Percentiles rank a stretch among this genome's conserved stretches.
Conservation (phyloP, 2,113 vertebrate species). For the Erpornis zantholeuca region DNA sequence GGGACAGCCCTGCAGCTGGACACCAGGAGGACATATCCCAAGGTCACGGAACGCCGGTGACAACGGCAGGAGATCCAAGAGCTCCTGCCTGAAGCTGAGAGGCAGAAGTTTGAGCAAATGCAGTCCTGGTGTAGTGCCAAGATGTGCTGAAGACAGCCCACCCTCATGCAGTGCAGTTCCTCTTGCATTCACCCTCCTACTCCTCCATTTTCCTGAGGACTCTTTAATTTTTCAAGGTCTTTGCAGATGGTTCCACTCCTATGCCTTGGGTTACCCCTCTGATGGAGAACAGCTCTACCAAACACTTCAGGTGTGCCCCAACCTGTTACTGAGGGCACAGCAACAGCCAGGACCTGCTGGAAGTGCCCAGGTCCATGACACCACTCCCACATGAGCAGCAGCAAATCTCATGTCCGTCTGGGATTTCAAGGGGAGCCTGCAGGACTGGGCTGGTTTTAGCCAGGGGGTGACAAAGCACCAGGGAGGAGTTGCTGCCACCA, state of each 20-base stretch:
- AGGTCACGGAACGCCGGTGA: neutral
- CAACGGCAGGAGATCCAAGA: neutral
- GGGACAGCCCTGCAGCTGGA: neutral
- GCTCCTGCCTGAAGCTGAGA: neutral
- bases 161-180: neutral
- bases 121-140: neutral
- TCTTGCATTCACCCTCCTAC: neutral
- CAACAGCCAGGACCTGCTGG: neutral
- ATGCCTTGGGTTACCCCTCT: neutral
- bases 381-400: neutral
- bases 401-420: neutral
- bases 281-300: neutral
- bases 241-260: neutral
- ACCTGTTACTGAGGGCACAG: neutral
- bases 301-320: neutral
- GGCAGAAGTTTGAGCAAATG: neutral
- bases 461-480: neutral
- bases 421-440: neutral
- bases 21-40: accelerated
- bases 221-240: neutral
- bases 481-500: neutral
- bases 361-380: neutral
- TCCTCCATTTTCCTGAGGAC: neutral
- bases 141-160: neutral
- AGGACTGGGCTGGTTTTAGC: neutral